Conservation (phyloP, 1,140 invertebrate genomes). For the Gryllus bimaculatus region DNA sequence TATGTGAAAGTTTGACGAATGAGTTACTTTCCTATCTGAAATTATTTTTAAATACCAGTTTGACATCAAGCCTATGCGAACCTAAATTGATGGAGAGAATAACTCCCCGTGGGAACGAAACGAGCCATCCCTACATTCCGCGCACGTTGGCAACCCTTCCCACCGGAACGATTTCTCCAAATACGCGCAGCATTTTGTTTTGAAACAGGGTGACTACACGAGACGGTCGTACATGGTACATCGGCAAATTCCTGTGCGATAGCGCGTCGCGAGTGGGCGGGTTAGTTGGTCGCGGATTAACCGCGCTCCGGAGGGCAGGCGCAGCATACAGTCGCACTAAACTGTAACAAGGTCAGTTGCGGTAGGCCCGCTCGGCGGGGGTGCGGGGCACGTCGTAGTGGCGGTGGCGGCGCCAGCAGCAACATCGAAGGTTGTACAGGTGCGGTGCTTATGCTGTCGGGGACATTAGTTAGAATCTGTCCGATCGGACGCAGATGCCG, state of each 20-base stretch:
- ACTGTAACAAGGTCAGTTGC: slow-evolving; percentile 1
- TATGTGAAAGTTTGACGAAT: neutral
- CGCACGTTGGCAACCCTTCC: neutral
- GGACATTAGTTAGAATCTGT: too few relatives aligned
- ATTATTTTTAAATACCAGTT: too few relatives aligned
- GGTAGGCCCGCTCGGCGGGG: neutral
- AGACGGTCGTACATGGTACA: neutral
- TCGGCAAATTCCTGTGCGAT: neutral
- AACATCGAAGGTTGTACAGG: neutral
- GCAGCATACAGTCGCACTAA: neutral
- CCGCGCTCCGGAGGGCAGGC: too few relatives aligned
- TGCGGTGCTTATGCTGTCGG: neutral
- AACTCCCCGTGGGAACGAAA: neutral
- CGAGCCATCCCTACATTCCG: neutral
- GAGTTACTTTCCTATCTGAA: neutral
- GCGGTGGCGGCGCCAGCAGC: neutral
- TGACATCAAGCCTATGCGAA: neutral
- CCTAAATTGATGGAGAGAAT: neutral
- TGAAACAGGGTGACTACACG: neutral
- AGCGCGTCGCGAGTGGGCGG: neutral
- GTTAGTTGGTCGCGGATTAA: neutral
- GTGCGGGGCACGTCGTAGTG: neutral
- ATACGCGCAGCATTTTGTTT: neutral
- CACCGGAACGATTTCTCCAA: neutral
- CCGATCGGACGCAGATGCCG: too few relatives aligned